These are phyloP conservation scores for Daphoenositta chrysoptera DNA, from an alignment of 2,113 vertebrate species.

Conservation along the genomic window DNA sequence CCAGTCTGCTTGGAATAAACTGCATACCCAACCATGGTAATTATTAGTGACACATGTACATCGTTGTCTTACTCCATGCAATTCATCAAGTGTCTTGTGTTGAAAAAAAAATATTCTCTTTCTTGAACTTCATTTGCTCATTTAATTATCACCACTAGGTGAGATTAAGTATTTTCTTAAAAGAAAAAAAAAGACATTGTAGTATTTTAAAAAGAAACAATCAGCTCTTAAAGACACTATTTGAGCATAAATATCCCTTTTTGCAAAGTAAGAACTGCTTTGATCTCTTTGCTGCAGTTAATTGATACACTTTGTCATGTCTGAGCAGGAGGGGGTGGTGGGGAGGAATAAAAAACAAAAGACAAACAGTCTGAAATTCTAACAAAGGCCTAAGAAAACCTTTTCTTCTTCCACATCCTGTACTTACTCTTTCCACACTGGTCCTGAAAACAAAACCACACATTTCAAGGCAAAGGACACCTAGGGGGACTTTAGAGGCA, in stretches of 20 bases:
- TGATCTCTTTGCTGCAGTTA: background rate
- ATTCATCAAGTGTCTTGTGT: background rate
- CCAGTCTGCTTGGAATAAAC: background rate
- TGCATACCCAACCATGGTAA: background rate
- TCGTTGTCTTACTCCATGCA: background rate
- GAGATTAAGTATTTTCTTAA: background rate
- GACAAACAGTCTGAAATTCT: background rate
- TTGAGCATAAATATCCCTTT: background rate
- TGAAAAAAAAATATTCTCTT: background rate
- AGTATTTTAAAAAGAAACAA: background rate
- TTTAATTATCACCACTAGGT: background rate
- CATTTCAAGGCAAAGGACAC: background rate
- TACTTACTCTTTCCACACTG: background rate
- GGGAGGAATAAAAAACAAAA: background rate
- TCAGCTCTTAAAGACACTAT: background rate
- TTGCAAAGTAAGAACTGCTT: background rate
- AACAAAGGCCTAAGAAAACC: background rate
- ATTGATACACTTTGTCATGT: background rate
- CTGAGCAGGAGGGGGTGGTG: background rate
- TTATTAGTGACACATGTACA: background rate
- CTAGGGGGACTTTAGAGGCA: background rate
- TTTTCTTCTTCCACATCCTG: background rate
- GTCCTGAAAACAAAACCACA: conserved; percentile 15
- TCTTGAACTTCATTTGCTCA: background rate
- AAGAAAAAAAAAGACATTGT: background rate